Base-by-base conservation (phyloP, 2,888 invertebrate genomes). In the Hermaeophaga mercurialis region DNA sequence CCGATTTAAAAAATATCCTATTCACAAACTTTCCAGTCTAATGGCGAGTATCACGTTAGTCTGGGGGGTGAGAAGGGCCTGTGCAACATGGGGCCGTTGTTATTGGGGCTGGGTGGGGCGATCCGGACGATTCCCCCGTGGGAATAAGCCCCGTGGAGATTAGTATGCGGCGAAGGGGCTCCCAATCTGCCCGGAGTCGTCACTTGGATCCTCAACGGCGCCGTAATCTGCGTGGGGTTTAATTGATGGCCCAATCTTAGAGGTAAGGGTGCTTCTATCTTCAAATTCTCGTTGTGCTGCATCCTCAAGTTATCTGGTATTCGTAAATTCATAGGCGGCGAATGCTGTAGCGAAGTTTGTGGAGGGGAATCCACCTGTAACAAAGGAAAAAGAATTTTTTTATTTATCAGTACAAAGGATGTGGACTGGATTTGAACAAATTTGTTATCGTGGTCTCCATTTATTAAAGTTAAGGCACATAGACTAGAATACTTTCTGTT, bases 51-150 rank as follows among this genome's bases (percentile, higher is more conserved):
- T 79, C 79, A 79, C 79, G 79, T 78, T 64, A 78, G 67, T 62
- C 77, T 70, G 8, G 76, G 70, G 18, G 79, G 78, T 39, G 79
- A 78, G 65, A 78, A 79, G 45, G 79, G 79, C 66, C 79, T 70
- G 62, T 79, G 79, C 53, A 79, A 63, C 11, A 71, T 58, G 6
- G 75, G 74, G 17, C 72, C 72, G 18, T 69, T 69, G 34, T 59
- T 60, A 52, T 66, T 69, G 2, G 76, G 72, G 50, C 71, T 75
- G n/a, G 74, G 72, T 7, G 75, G 71, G 5, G 78, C 77, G 66
- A 78, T 77, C 61, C 78, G 65, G 11, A 78, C 77, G 26, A 78
- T 78, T 4, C 77, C 78, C 17, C 72, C 70, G 54, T 73, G 73
- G 43, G 70, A 64, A 15, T 58, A 63, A n/a, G 66, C 68, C 41